These are phyloP conservation scores for Marronus borbonicus DNA, from an alignment of 2,888 invertebrate species.

Conservation along the genomic window DNA sequence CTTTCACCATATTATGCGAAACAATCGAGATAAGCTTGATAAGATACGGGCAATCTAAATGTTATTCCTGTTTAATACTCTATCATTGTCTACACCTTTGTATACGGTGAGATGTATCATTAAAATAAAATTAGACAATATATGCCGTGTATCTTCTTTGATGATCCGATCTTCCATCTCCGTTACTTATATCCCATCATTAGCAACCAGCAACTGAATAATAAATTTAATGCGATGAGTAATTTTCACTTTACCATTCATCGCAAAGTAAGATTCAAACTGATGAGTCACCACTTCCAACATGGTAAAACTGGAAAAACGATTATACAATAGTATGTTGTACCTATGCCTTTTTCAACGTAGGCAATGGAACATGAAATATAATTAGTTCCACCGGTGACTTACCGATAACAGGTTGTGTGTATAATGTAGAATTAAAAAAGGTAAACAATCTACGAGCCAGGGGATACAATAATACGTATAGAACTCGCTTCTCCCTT, in stretches of 20 bases:
- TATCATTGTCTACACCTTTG: neutral
- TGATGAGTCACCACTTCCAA: neutral
- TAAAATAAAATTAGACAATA: too few relatives aligned
- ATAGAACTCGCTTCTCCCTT: neutral
- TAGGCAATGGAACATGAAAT: neutral
- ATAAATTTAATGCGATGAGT: conserved; percentile 29
- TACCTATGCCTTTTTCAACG: neutral
- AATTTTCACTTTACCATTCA: conserved; percentile 15
- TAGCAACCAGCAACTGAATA: neutral
- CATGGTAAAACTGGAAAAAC: conserved; percentile 15
- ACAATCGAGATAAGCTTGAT: conserved; percentile 1
- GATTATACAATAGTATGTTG: neutral
- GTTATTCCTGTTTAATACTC: neutral
- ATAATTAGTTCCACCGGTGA: conserved; percentile 16
- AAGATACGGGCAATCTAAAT: conserved; percentile 3
- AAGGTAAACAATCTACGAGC: neutral
- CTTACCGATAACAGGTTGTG: neutral
- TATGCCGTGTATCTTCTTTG: too few relatives aligned
- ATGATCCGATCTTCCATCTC: too few relatives aligned
- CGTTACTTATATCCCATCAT: too few relatives aligned
- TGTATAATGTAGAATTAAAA: neutral
- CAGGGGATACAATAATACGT: neutral
- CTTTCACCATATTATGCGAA: neutral
- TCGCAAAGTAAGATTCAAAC: neutral
- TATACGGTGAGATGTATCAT: too few relatives aligned